Evolutionary conservation across 2,113 vertebrate species (phyloP), one percentile per base, ranked within the genome.

Genomic region (Cephalopholis sonnerati): DNA sequence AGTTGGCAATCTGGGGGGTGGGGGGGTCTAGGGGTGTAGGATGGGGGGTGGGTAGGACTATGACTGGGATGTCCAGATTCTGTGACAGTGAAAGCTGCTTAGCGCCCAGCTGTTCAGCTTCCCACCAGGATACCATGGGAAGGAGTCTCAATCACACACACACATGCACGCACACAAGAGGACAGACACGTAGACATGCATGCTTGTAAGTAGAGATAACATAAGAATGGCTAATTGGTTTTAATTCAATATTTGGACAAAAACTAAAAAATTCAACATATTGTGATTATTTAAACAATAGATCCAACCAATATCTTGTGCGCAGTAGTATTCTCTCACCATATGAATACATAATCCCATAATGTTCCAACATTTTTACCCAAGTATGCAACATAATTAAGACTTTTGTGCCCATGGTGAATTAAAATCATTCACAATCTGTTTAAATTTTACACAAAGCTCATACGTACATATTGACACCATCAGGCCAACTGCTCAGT

Each of bases 91-190:
- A 94, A 95, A 96, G 95, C 95, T 94, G 93, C 94, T 95, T 95
- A 95, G 68, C 77, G 85, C 84, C 94, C 95, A 95, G 95, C 94
- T 95, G 94, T 95, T 94, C 91, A 83, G 90, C 89, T 84, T 90
- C 89, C 89, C 90, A 89, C 86, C 88, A 81, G 76, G 86, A 87
- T 82, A 86, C 86, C 87, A 87, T 75, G 24, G 74, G 54, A 86
- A 86, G 64, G 85, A 88, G 79, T 85, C 75, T 79, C 90, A 54
- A 54, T 77, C 74, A 32, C 82, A 83, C 78, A 64, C 12, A 39
- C 58, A 64, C 46, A 44, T 29, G n/a, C 51, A 36, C 74, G 32
- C 51, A 57, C 20, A 44, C 51, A 69, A 7, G n/a, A 69, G 27
- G 44, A 72, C 39, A 72, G 10, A 58, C 39, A 64, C 16, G 4